A percentile compares a stretch with the other conserved stretches of the same genome.
Conservation (phyloP, 2,797 vertebrate species). For the Chloroceryle amazona region DNA sequence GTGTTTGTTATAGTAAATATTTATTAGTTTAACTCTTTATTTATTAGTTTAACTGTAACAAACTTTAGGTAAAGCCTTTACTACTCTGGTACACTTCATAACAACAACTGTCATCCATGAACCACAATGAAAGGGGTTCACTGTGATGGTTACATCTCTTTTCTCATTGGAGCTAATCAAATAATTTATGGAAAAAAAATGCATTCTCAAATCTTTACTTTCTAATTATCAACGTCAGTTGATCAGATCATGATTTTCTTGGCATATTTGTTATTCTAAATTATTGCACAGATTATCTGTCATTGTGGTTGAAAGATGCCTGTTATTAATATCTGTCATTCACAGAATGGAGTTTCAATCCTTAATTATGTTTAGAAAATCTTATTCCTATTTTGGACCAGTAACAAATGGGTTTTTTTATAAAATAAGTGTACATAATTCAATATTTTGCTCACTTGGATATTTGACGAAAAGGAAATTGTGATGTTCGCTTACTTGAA, state of each 20-base stretch:
- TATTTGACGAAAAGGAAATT: not conserved
- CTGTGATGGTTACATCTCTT: not conserved
- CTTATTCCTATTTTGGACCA: not conserved
- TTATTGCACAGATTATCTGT: not conserved
- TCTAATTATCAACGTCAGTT: not conserved
- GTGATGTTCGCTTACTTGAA: not conserved
- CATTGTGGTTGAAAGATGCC: not conserved
- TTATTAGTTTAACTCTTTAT: not conserved
- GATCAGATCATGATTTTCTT: not conserved
- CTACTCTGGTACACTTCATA: not conserved
- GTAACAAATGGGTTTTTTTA: not conserved
- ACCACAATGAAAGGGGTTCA: not conserved
- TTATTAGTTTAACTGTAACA: not conserved
- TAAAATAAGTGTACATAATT: not conserved
- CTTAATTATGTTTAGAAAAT: not conserved
- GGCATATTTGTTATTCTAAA: not conserved
- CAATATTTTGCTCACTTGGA: not conserved
- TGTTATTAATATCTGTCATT: not conserved
- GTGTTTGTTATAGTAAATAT: not conserved
- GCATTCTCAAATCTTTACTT: not conserved
- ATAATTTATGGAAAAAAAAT: not conserved
- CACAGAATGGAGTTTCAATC: not conserved
- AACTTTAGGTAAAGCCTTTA: not conserved
- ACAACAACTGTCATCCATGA: not conserved
- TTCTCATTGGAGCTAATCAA: not conserved